Evolutionary conservation across 2,113 vertebrate genomes (phyloP).

Genomic region (Elachura formosa): DNA sequence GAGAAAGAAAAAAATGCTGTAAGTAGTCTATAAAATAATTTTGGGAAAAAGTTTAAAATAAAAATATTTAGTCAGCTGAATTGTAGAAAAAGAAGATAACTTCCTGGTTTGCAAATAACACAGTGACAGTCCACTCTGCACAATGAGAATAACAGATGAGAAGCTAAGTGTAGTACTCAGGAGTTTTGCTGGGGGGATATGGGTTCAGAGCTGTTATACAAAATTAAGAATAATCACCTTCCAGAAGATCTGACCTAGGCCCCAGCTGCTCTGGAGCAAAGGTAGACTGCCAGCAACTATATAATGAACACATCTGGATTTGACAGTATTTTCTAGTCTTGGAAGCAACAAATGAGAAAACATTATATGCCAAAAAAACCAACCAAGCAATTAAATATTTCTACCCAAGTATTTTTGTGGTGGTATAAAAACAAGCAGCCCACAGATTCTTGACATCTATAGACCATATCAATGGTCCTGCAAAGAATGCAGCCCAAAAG

Average conservation of each 20-base stretch:
- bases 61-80: not conserved
- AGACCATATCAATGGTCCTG: not conserved
- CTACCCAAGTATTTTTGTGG: not conserved
- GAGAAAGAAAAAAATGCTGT: slow-evolving; percentile 21
- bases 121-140: fast-evolving
- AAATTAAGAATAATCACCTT: not conserved
- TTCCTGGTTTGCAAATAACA: not conserved
- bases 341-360: not conserved
- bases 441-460: not conserved
- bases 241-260: not conserved
- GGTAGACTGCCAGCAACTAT: not conserved
- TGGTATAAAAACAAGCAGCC: not conserved
- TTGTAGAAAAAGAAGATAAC: not conserved
- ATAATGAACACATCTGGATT: not conserved
- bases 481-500: not conserved
- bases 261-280: not conserved
- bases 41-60: not conserved
- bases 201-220: not conserved
- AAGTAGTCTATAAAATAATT: not conserved
- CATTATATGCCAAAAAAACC: not conserved
- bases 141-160: not conserved
- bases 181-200: not conserved
- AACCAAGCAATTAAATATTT: not conserved
- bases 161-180: not conserved
- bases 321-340: not conserved